Percentiles rank a stretch among this genome's conserved stretches.
phyloP scores from a whole-genome alignment of 1,140 invertebrate species.

The Mycetomoellerius zeteki region DNA sequence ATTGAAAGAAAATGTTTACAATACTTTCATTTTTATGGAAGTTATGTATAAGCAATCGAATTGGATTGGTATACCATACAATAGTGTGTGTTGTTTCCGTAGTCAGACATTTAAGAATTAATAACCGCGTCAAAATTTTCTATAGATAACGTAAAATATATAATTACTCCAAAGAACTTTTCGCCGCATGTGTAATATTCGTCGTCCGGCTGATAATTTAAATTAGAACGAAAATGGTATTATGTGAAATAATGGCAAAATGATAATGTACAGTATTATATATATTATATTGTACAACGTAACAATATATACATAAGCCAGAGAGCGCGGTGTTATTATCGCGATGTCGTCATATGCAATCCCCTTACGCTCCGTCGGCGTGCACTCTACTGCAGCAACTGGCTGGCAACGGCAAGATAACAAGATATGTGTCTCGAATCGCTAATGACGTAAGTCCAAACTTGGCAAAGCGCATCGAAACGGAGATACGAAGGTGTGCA shows the following conservation, averaged over 20 bases:
- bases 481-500: not conserved
- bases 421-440: constrained; percentile 60
- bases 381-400: constrained; percentile 36
- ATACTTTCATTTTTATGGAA: too few species aligned
- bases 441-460: constrained; percentile 60
- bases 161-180: not conserved
- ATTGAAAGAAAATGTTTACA: too few species aligned
- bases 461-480: constrained; percentile 48
- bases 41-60: too few species aligned
- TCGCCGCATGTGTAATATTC: not conserved
- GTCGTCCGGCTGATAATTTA: not conserved
- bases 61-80: too few species aligned
- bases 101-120: too few species aligned
- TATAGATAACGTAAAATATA: not conserved
- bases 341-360: constrained; percentile 11
- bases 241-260: not conserved
- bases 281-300: not conserved
- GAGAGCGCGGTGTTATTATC: constrained; percentile 11
- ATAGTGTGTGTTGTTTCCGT: too few species aligned
- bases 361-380: not conserved
- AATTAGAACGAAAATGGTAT: not conserved
- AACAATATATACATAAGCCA: constrained; percentile 1
- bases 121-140: not conserved
- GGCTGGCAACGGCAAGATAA: constrained; percentile 56
- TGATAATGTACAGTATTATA: not conserved